These are phyloP conservation scores for Vanessa atalanta DNA, from an alignment of 1,140 invertebrate species.

Conservation along the genomic window DNA sequence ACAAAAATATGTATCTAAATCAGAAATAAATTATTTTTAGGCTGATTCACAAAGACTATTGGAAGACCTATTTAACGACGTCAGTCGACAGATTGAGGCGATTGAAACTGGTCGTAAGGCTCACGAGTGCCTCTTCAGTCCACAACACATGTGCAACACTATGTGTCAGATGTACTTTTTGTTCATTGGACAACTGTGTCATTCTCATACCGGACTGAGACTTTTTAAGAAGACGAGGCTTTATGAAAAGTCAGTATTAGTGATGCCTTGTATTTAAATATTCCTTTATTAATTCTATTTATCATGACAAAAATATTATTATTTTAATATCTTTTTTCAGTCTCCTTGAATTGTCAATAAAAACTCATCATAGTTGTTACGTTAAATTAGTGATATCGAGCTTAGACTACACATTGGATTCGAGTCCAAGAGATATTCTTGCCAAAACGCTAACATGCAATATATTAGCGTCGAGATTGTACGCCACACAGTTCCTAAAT, in stretches of 20 bases:
- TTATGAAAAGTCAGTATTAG: conserved; percentile 79
- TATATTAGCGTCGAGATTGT: conserved; percentile 89
- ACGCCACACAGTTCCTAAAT: conserved; percentile 94
- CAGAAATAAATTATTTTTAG: conserved; percentile 48
- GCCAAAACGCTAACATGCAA: conserved; percentile 84
- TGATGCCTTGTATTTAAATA: conserved; percentile 13
- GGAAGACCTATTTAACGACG: conserved; percentile 90
- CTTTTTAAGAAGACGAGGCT: conserved; percentile 89
- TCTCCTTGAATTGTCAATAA: conserved; percentile 89
- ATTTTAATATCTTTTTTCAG: conserved; percentile 77
- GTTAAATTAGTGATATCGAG: conserved; percentile 95
- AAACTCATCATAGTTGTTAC: conserved; percentile 94
- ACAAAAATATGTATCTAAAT: background rate
- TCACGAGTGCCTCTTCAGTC: conserved; percentile 94
- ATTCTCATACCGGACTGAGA: conserved; percentile 86
- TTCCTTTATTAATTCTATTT: background rate
- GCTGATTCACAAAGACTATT: conserved; percentile 84
- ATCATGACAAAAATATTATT: background rate
- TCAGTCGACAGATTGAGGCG: conserved; percentile 87
- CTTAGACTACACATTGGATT: conserved; percentile 90
- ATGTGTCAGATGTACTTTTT: conserved; percentile 97
- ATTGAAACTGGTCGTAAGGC: conserved; percentile 88
- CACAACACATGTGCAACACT: conserved; percentile 91
- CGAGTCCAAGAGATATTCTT: conserved; percentile 87
- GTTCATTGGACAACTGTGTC: conserved; percentile 93